Evolutionary conservation across 1,140 invertebrate species (phyloP).

Genomic region (Amphibalanus amphitrite): DNA sequence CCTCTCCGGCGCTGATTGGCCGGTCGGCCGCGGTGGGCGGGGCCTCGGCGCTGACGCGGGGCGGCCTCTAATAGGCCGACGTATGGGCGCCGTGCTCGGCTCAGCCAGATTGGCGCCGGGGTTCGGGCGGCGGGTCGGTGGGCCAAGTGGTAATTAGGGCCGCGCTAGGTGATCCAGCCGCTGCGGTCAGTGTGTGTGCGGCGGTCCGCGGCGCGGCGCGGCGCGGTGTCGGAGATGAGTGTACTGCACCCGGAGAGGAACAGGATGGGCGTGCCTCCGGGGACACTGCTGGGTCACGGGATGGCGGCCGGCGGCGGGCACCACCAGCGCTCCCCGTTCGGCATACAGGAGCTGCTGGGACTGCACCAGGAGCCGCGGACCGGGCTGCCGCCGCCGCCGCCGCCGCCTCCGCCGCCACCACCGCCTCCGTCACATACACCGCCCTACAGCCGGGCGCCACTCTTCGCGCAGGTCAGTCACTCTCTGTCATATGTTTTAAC

Average conservation of each 20-base stretch:
- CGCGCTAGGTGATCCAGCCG: not conserved
- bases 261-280: constrained; percentile 8
- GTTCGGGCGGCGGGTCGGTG: constrained; percentile 9
- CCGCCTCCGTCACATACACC: not conserved
- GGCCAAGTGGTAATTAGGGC: not conserved
- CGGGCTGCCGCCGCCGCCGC: not conserved
- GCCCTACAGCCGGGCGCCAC: not conserved
- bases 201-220: not conserved
- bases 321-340: constrained; percentile 76
- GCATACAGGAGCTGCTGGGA: constrained; percentile 75
- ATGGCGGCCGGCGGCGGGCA: constrained; percentile 23
- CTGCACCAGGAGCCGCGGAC: constrained; percentile 35
- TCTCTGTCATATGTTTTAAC: too few species aligned
- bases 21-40: constrained; percentile 6
- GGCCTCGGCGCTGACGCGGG: constrained; percentile 10
- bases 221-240: constrained; percentile 14
- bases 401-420: too few species aligned
- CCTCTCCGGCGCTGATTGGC: constrained; percentile 13
- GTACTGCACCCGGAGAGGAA: constrained; percentile 18
- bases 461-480: not conserved
- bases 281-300: not conserved
- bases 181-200: not conserved
- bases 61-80: constrained; percentile 8
- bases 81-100: constrained; percentile 9
- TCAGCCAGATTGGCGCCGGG: constrained; percentile 8